Percentiles rank a stretch among this genome's conserved stretches.
phyloP scores from a whole-genome alignment of 2,113 vertebrate genomes.

The Albula glossodonta region DNA sequence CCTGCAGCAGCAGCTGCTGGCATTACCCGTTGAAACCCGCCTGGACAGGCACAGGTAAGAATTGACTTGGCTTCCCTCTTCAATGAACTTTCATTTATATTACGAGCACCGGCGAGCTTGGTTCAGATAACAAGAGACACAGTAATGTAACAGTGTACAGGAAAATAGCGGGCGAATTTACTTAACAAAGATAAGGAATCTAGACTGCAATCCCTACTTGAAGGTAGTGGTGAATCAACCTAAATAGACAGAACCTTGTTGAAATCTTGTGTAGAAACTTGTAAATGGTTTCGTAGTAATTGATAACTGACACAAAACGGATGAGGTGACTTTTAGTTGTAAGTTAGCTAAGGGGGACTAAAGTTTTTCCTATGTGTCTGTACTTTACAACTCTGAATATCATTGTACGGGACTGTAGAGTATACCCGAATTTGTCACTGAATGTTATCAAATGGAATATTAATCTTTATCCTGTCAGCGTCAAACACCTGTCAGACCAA shows the following conservation, averaged over 20 bases:
- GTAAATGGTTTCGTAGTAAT: not conserved
- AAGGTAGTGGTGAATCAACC: not conserved
- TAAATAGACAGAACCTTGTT: not conserved
- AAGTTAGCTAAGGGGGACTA: not conserved
- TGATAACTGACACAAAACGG: not conserved
- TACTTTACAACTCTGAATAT: not conserved
- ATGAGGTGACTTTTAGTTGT: not conserved
- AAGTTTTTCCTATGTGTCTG: not conserved
- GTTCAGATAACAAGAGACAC: not conserved
- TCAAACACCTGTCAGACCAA: constrained; percentile 2
- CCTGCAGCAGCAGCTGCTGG: constrained; percentile 57
- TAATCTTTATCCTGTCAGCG: not conserved
- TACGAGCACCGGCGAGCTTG: not conserved
- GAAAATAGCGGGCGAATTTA: not conserved
- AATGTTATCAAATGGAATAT: not conserved
- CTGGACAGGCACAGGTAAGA: constrained; percentile 60
- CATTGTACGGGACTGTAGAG: not conserved
- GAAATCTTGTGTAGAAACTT: not conserved
- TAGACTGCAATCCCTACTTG: not conserved
- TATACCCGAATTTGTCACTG: not conserved
- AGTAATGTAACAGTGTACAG: not conserved
- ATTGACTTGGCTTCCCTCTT: not conserved
- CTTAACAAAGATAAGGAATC: not conserved
- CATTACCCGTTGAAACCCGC: constrained; percentile 49
- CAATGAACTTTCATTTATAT: not conserved